Evolutionary conservation across 2,113 vertebrate species (phyloP).

Genomic region (Nematolebias whitei): DNA sequence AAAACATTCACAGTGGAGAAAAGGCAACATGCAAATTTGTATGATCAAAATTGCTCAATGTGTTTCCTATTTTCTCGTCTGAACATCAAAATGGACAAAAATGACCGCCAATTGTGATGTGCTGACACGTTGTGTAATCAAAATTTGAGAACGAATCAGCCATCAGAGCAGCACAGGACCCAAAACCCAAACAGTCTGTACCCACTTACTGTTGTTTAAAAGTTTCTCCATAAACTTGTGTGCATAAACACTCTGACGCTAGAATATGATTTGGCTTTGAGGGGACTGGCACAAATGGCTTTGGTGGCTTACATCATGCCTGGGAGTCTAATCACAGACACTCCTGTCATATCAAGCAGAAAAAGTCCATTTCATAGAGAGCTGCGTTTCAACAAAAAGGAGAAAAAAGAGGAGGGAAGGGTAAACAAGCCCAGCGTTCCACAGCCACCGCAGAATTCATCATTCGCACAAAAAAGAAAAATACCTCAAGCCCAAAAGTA

Average conservation of each 20-base stretch:
- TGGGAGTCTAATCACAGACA: slow-evolving; percentile 76
- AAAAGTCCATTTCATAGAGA: slow-evolving; percentile 72
- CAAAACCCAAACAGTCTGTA: slow-evolving; percentile 75
- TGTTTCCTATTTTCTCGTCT: slow-evolving; percentile 73
- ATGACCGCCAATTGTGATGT: slow-evolving; percentile 74
- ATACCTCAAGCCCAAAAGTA: slow-evolving; percentile 69
- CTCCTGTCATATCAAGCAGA: slow-evolving; percentile 76
- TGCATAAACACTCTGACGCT: slow-evolving; percentile 76
- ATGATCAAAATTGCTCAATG: slow-evolving; percentile 68
- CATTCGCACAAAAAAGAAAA: slow-evolving; percentile 72
- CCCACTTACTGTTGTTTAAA: slow-evolving; percentile 75
- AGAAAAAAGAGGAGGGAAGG: slow-evolving; percentile 55
- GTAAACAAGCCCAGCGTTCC: slow-evolving; percentile 76
- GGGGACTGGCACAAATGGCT: slow-evolving; percentile 69
- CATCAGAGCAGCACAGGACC: slow-evolving; percentile 68
- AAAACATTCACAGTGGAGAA: slow-evolving; percentile 54
- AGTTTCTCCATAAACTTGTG: slow-evolving; percentile 73
- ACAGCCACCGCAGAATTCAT: slow-evolving; percentile 75
- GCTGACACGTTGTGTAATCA: slow-evolving; percentile 77
- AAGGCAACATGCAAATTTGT: slow-evolving; percentile 60
- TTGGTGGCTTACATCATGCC: slow-evolving; percentile 77
- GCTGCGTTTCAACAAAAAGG: slow-evolving; percentile 49
- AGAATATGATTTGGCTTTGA: slow-evolving; percentile 76
- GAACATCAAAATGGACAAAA: slow-evolving; percentile 77
- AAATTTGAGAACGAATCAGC: slow-evolving; percentile 69